Conservation (phyloP, 2,797 vertebrate species). For the Chrysocyon brachyurus region DNA sequence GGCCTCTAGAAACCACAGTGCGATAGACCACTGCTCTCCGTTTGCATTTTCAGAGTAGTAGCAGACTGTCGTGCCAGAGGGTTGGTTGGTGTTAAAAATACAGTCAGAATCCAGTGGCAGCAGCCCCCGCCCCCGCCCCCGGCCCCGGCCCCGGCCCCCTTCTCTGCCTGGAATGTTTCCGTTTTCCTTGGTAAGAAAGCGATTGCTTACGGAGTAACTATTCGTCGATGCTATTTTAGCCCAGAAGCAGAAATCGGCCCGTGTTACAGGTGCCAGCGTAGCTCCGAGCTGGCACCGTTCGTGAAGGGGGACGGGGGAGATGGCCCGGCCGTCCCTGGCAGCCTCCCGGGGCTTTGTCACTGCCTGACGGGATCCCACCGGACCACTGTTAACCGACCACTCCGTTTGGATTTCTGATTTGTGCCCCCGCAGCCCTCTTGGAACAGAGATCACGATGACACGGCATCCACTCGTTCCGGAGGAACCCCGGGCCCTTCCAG, state of each 20-base stretch:
- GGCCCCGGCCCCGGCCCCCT: neutral
- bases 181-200: slow-evolving; percentile 87
- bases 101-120: slow-evolving; percentile 78
- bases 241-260: neutral
- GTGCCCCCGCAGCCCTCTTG: slow-evolving; percentile 94
- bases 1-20: slow-evolving; percentile 68
- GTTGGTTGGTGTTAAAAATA: slow-evolving; percentile 84
- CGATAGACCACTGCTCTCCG: slow-evolving; percentile 73
- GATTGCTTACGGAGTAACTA: slow-evolving; percentile 82
- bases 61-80: slow-evolving; percentile 79
- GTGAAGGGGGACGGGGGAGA: neutral
- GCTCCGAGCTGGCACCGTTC: neutral
- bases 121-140: neutral
- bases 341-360: neutral
- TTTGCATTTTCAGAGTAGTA: slow-evolving; percentile 76
- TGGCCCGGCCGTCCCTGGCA: neutral
- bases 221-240: slow-evolving; percentile 73
- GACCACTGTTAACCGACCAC: neutral
- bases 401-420: slow-evolving; percentile 73
- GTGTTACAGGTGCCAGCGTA: neutral
- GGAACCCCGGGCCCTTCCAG: slow-evolving; percentile 98
- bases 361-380: neutral
- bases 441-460: slow-evolving; percentile 99
- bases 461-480: slow-evolving; percentile 97
- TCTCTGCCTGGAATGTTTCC: slow-evolving; percentile 83